These are phyloP conservation scores for Agriotes lineatus DNA, from an alignment of 2,888 invertebrate species.

Conservation along the genomic window DNA sequence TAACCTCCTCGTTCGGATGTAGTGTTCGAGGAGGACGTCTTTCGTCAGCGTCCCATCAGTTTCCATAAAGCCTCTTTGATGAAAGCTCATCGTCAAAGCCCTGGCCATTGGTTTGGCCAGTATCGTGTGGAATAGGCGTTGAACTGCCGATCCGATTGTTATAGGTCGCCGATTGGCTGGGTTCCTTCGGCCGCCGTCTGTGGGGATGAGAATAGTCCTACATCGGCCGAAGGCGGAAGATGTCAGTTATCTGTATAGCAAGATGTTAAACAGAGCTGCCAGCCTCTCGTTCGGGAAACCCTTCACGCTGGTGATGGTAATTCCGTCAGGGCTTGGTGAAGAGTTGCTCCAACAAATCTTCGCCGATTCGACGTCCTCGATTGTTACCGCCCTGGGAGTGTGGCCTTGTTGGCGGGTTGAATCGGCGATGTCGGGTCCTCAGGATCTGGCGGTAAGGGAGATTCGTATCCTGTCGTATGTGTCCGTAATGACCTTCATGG, in stretches of 20 bases:
- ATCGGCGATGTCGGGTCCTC: too few species aligned
- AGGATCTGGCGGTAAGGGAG: too few species aligned
- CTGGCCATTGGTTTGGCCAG: conserved; percentile 39
- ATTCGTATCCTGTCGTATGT: background rate
- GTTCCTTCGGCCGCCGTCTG: conserved; percentile 43
- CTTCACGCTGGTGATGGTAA: too few species aligned
- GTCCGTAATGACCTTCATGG: background rate
- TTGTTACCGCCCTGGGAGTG: background rate
- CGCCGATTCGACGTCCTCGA: background rate
- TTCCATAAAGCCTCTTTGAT: conserved; percentile 57
- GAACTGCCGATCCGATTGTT: conserved; percentile 51
- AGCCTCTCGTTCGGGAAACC: background rate
- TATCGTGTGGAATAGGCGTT: conserved; percentile 52
- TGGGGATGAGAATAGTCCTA: conserved; percentile 45
- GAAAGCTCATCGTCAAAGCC: conserved; percentile 26
- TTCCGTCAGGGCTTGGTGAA: conserved; percentile 43
- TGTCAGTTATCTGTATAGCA: conserved; percentile 7
- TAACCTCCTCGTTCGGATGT: too few species aligned
- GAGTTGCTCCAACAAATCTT: conserved; percentile 31
- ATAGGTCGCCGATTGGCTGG: conserved; percentile 54
- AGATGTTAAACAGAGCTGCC: conserved; percentile 31
- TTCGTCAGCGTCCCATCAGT: conserved; percentile 60
- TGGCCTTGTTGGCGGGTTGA: background rate
- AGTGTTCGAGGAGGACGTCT: conserved; percentile 52
- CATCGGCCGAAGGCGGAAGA: background rate